These are phyloP conservation scores for Tinea pellionella DNA, from an alignment of 2,888 invertebrate genomes.

Conservation along the genomic window DNA sequence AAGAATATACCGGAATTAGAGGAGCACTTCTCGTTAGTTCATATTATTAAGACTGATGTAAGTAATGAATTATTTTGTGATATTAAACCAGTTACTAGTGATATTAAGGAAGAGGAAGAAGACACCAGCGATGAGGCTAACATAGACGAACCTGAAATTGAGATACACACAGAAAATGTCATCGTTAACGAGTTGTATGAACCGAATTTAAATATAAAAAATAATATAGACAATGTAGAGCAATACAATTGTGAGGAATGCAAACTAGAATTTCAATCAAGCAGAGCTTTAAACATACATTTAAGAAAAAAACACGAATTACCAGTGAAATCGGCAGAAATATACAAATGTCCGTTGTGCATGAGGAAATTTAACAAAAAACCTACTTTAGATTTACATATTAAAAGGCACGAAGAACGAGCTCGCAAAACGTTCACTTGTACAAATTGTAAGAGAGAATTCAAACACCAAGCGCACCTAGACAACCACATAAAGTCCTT, in stretches of 20 bases:
- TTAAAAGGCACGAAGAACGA: conserved; percentile 38
- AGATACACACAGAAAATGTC: not conserved
- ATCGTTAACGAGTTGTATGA: not conserved
- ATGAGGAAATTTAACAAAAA: conserved; percentile 44
- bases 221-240: not conserved
- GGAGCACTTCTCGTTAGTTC: conserved; percentile 17
- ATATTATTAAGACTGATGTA: not conserved
- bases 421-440: conserved; percentile 36
- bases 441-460: conserved; percentile 56
- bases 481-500: conserved; percentile 59
- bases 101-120: not conserved
- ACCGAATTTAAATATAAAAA: not conserved
- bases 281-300: conserved; percentile 12
- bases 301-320: conserved; percentile 12
- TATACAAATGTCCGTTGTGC: conserved; percentile 41
- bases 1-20: conserved; percentile 19
- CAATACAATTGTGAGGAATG: not conserved
- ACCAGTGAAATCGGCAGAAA: conserved; percentile 16
- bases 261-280: not conserved
- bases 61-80: not conserved
- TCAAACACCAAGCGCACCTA: conserved; percentile 65
- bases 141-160: not conserved
- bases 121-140: not conserved
- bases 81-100: not conserved
- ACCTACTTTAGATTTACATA: conserved; percentile 35